Conservation (phyloP, 2,888 invertebrate genomes). For the Stenotaenia linearis region DNA sequence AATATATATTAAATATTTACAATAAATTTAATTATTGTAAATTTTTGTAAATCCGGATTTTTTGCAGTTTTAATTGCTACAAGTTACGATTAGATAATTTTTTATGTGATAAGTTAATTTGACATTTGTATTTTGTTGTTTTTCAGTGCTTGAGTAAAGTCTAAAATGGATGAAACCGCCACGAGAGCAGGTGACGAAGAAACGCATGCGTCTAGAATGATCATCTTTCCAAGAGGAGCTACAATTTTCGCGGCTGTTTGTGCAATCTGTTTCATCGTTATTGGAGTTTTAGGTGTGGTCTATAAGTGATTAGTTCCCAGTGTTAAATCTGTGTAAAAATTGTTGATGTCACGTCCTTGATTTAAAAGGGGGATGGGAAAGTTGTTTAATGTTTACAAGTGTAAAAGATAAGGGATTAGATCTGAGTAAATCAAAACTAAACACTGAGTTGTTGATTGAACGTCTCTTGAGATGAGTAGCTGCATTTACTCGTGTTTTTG, state of each 20-base stretch:
- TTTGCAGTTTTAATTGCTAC: no score
- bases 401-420: neutral
- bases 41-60: no score
- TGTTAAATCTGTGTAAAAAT: neutral
- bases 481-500: neutral
- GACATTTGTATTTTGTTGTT: neutral
- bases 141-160: neutral
- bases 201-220: neutral
- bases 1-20: no score
- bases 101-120: no score
- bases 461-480: neutral
- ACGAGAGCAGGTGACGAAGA: neutral
- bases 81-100: no score
- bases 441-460: neutral
- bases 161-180: neutral
- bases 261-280: constrained; percentile 69
- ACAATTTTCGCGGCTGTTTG: constrained; percentile 71
- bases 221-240: constrained; percentile 61
- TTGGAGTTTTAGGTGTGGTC: constrained; percentile 69
- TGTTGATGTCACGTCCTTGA: no score
- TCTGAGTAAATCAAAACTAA: neutral
- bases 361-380: no score
- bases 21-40: no score
- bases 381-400: neutral
- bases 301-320: neutral